phyloP scores from a whole-genome alignment of 2,888 invertebrate species.

The Brenthis daphne region DNA sequence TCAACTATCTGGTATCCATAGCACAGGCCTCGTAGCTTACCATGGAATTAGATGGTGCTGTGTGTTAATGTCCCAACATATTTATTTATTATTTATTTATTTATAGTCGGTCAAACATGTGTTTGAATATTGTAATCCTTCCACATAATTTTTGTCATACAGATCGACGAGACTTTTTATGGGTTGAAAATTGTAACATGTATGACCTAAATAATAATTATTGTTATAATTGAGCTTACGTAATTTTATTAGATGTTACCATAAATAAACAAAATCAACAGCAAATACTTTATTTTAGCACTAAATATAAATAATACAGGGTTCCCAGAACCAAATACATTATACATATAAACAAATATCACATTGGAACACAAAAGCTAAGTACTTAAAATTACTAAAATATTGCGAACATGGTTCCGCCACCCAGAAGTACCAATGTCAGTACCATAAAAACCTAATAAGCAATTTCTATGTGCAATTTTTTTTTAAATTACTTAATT shows the following conservation, averaged over 20 bases:
- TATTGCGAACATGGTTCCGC: slow-evolving; percentile 5
- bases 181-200: too few species aligned
- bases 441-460: neutral
- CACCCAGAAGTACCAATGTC: slow-evolving; percentile 20
- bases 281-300: slow-evolving; percentile 59
- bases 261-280: slow-evolving; percentile 44
- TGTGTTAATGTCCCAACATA: too few species aligned
- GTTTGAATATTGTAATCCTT: too few species aligned
- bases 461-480: neutral
- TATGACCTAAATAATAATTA: too few species aligned
- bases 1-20: too few species aligned
- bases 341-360: slow-evolving; percentile 30
- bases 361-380: slow-evolving; percentile 13
- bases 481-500: too few species aligned
- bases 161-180: too few species aligned
- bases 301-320: slow-evolving; percentile 52
- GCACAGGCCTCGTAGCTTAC: too few species aligned
- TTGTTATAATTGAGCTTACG: neutral
- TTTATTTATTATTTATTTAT: too few species aligned
- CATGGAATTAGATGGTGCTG: too few species aligned
- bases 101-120: too few species aligned
- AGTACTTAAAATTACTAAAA: neutral
- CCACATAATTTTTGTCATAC: too few species aligned
- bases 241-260: neutral
- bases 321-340: slow-evolving; percentile 53